These are phyloP conservation scores for Pelecanus crispus DNA, from an alignment of 2,113 vertebrate species.

Conservation along the genomic window DNA sequence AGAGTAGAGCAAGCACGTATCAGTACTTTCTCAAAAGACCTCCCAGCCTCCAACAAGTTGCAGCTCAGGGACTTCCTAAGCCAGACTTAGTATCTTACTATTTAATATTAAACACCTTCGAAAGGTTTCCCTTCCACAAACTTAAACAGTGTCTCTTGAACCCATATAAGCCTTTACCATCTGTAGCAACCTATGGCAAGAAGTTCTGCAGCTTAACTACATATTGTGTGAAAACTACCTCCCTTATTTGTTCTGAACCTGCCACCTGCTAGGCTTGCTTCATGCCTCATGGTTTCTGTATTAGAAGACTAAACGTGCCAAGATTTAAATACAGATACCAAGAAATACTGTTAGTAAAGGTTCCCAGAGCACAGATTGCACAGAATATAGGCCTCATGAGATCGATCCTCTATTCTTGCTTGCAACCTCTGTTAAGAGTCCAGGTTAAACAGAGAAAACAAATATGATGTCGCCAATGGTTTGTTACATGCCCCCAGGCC, in stretches of 20 bases:
- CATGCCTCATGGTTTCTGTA: constrained; percentile 40
- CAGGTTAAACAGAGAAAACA: not conserved
- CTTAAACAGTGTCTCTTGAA: not conserved
- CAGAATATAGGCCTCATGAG: constrained; percentile 3
- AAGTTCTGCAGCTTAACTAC: not conserved
- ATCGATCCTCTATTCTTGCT: not conserved
- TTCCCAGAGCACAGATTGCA: constrained; percentile 11
- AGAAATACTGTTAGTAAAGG: constrained; percentile 17
- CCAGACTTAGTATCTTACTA: not conserved
- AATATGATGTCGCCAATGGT: not conserved
- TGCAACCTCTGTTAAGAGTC: not conserved
- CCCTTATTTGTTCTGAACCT: not conserved
- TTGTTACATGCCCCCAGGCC: not conserved
- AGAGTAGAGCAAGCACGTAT: not conserved
- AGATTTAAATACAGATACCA: constrained; percentile 50
- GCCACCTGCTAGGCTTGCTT: constrained; percentile 51
- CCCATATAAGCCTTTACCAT: not conserved
- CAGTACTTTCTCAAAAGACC: not conserved
- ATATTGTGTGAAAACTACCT: not conserved
- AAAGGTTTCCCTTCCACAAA: not conserved
- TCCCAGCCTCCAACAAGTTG: not conserved
- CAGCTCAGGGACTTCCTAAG: not conserved
- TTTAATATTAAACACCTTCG: not conserved
- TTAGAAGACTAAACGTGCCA: constrained; percentile 8
- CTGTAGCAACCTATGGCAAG: not conserved